Evolutionary conservation across 2,888 invertebrate species (phyloP).

Genomic region (Sphaerophoria rueppellii): DNA sequence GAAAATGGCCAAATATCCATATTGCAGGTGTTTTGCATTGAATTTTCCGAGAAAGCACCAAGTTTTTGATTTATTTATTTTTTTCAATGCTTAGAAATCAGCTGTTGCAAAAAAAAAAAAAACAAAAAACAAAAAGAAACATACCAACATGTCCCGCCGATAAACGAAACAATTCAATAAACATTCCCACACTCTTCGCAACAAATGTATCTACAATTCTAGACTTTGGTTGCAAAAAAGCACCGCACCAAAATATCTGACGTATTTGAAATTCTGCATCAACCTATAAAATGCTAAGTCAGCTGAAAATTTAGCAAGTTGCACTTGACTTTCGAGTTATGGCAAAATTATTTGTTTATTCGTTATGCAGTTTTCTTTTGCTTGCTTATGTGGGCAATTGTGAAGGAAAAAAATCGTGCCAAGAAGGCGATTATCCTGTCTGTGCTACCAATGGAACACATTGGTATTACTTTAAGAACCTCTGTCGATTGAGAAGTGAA

Average conservation of each 20-base stretch:
- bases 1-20: too few species aligned
- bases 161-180: slow-evolving; percentile 7
- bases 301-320: slow-evolving; percentile 36
- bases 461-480: slow-evolving; percentile 53
- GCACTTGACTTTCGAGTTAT: slow-evolving; percentile 14
- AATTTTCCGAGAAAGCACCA: too few species aligned
- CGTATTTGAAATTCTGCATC: neutral
- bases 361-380: slow-evolving; percentile 11
- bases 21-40: too few species aligned
- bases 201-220: neutral
- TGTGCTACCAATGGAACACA: slow-evolving; percentile 60
- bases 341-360: slow-evolving; percentile 25
- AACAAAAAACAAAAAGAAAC: neutral
- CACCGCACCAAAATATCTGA: neutral
- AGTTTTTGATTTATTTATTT: too few species aligned
- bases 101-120: neutral
- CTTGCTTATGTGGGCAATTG: neutral
- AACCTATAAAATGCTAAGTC: slow-evolving; percentile 52
- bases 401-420: neutral
- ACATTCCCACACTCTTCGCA: slow-evolving; percentile 40
- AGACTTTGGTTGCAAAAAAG: neutral
- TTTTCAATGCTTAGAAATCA: neutral
- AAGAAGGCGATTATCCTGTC: slow-evolving; percentile 41
- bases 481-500: slow-evolving; percentile 30
- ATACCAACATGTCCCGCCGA: slow-evolving; percentile 8